Conservation (phyloP, 2,888 invertebrate species). For the Cordylochernes scorpioides region DNA sequence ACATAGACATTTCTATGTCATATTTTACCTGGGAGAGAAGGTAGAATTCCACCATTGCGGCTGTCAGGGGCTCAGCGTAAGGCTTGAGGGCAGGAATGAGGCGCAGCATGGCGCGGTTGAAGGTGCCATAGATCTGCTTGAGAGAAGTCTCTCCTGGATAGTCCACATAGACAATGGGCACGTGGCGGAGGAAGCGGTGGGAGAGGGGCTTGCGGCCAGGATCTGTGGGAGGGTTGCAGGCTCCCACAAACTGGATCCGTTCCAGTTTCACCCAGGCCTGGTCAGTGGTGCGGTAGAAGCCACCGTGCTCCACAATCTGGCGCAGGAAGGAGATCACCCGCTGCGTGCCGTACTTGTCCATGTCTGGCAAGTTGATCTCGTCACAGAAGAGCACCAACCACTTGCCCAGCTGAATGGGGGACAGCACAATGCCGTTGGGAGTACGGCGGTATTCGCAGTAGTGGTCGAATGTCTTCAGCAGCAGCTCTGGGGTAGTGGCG, state of each 20-base stretch:
- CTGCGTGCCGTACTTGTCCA: conserved; percentile 87
- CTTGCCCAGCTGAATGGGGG: conserved; percentile 77
- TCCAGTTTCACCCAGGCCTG: conserved; percentile 81
- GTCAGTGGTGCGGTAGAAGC: conserved; percentile 27
- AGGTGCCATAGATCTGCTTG: conserved; percentile 90
- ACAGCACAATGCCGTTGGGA: conserved; percentile 81
- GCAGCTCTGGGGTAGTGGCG: conserved; percentile 87
- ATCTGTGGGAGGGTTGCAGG: conserved; percentile 98
- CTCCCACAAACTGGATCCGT: conserved; percentile 95
- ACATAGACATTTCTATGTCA: no score
- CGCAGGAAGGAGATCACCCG: conserved; percentile 95
- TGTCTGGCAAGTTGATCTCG: conserved; percentile 96
- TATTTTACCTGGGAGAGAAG: conserved; percentile 62
- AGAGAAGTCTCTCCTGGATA: conserved; percentile 94
- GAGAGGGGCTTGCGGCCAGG: conserved; percentile 89
- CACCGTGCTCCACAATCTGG: conserved; percentile 79
- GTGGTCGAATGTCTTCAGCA: conserved; percentile 95
- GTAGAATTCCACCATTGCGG: conserved; percentile 97
- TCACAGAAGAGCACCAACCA: conserved; percentile 99
- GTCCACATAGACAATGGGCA: conserved; percentile 95
- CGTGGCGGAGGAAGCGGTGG: conserved; percentile 50
- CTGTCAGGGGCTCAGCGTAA: conserved; percentile 83
- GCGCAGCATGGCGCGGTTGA: conserved; percentile 88
- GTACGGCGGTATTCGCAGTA: conserved; percentile 98
- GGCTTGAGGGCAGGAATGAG: conserved; percentile 69